Base-by-base conservation (phyloP, 1,140 invertebrate species). In the Lordiphosa mommai region DNA sequence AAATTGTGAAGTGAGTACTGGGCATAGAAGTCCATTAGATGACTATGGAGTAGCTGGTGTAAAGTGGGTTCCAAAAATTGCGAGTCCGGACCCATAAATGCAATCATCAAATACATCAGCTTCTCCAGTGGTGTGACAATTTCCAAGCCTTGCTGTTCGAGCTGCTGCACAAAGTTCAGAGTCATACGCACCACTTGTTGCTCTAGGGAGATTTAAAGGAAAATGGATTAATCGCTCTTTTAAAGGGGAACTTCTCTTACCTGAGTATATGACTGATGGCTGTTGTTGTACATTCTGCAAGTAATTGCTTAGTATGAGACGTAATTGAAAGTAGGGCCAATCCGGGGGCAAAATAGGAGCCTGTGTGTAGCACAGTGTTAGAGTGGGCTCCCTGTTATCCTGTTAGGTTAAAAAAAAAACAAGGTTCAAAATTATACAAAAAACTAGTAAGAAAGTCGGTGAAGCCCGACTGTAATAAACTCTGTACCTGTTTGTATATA, bases 21-120 rank as follows among this genome's bases (percentile, higher is more conserved):
- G 1, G 9, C 0, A 34, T 86, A 84, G 43, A 88, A 89, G 20
- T 77, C 38, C 7, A 58, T 7, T 1, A 89, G 34, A 36, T 73
- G 61, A 5, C 41, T 38, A 0, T 38, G 53, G 2, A 88, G 46
- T 14, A 89, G n/a, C 20, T 66, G 36, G 16, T 77, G 79, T 20
- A 88, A 43, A 6, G 71, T 60, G 2, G 60, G 63, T 9, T 77
- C 74, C 10, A 88, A 29, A 27, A 89, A 88, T 46, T 88, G 70
- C 2, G 66, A 72, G 36, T 86, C 67, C 1, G 84, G 71, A 7
- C 85, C 88, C 82, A 89, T 87, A 43, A 88, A 89, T 1, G 82
- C 46, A 13, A 85, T 87, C 88, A 89, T 89, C 29, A 87, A 40
- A 48, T 88, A 88, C 88, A 89, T 89, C 4, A 89, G 48, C 27